Percentiles rank a stretch among this genome's conserved stretches.
These are phyloP conservation scores for Cosmia trapezina DNA, from an alignment of 2,888 invertebrate species.

Conservation along the genomic window DNA sequence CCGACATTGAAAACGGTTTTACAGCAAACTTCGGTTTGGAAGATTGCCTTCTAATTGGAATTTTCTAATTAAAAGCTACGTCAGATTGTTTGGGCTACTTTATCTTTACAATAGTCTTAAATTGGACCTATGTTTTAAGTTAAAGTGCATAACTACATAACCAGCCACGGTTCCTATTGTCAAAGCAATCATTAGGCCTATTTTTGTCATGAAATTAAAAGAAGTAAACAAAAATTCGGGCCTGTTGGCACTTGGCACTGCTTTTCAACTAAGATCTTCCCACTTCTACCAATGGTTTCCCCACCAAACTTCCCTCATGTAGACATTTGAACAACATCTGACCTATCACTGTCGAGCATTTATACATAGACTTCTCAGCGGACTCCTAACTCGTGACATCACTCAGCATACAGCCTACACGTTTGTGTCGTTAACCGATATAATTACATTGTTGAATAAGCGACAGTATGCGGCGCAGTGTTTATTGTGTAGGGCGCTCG, in stretches of 20 bases:
- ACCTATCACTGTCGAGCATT: neutral
- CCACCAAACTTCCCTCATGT: neutral
- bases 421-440: constrained; percentile 48
- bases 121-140: constrained; percentile 7
- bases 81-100: constrained; percentile 7
- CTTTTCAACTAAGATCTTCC: neutral
- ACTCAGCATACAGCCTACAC: constrained; percentile 26
- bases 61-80: constrained; percentile 52
- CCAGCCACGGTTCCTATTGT: too few species aligned
- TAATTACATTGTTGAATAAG: constrained; percentile 69
- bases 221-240: neutral
- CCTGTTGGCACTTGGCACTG: neutral
- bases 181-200: too few species aligned
- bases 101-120: constrained; percentile 22
- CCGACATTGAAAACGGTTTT: constrained; percentile 45
- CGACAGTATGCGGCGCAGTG: constrained; percentile 65
- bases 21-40: constrained; percentile 35
- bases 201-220: too few species aligned
- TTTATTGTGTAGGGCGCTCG: constrained; percentile 72
- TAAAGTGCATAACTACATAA: neutral
- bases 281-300: neutral
- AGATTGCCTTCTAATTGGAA: constrained; percentile 50
- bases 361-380: neutral
- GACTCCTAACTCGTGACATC: constrained; percentile 28
- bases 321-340: neutral